phyloP scores from a whole-genome alignment of 2,888 invertebrate genomes.

The Escarpia spicata region DNA sequence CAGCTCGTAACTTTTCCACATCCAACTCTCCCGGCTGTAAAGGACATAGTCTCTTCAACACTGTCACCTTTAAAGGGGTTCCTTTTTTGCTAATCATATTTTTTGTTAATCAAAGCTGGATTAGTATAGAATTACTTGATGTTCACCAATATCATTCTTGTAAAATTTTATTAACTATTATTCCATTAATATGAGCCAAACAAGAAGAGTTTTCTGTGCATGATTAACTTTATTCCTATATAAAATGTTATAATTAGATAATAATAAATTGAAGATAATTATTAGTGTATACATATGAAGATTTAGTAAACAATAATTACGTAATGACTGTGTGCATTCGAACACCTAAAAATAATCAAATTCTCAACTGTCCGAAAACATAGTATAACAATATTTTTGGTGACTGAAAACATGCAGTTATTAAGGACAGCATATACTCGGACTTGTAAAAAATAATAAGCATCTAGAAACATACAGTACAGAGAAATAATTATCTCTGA shows the following conservation, averaged over 20 bases:
- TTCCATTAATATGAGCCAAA: background rate
- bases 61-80: background rate
- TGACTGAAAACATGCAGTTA: too few relatives aligned
- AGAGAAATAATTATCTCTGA: too few relatives aligned
- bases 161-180: background rate
- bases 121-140: background rate
- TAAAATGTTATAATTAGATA: background rate
- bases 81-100: background rate
- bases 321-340: too few relatives aligned
- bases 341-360: too few relatives aligned
- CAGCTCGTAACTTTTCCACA: conserved; percentile 66
- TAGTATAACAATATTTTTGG: too few relatives aligned
- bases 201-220: background rate
- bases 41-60: conserved; percentile 13
- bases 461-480: too few relatives aligned
- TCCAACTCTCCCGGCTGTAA: conserved; percentile 68
- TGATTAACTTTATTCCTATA: background rate
- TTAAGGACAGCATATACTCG: too few relatives aligned
- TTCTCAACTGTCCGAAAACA: too few relatives aligned
- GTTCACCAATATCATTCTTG: background rate
- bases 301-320: too few relatives aligned
- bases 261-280: too few relatives aligned
- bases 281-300: too few relatives aligned
- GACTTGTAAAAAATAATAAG: too few relatives aligned
- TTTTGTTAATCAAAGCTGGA: conserved; percentile 14